Percentiles rank a stretch among this genome's conserved stretches.
phyloP scores from a whole-genome alignment of 2,113 vertebrate genomes.

The Riparia riparia region DNA sequence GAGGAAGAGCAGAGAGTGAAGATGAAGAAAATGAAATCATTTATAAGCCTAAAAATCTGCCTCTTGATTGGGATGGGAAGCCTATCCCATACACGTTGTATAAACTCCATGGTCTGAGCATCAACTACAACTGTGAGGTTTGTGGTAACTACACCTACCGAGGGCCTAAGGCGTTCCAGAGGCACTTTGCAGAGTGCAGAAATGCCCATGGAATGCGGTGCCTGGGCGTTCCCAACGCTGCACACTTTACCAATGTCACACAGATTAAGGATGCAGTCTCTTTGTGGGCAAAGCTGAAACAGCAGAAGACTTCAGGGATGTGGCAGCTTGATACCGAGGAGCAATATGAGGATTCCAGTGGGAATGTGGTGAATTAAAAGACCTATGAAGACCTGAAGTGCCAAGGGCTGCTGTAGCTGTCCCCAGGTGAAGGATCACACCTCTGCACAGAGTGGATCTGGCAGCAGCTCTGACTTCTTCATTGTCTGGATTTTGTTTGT shows the following conservation, averaged over 20 bases:
- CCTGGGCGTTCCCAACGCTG: slow-evolving; percentile 95
- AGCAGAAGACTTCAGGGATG: slow-evolving; percentile 92
- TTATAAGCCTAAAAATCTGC: slow-evolving; percentile 98
- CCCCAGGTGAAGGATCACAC: neutral
- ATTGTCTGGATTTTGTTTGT: slow-evolving; percentile 45
- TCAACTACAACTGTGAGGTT: slow-evolving; percentile 99
- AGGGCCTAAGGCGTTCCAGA: slow-evolving; percentile 96
- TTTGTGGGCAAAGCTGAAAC: slow-evolving; percentile 96
- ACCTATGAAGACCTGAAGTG: slow-evolving; percentile 96
- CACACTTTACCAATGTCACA: slow-evolving; percentile 96
- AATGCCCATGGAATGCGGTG: slow-evolving; percentile 96
- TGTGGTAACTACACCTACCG: slow-evolving; percentile 97
- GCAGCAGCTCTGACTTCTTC: neutral
- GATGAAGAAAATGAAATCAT: slow-evolving; percentile 98
- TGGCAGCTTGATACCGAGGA: slow-evolving; percentile 99
- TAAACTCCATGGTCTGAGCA: slow-evolving; percentile 94
- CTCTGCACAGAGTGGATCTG: neutral
- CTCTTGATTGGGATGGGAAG: slow-evolving; percentile 97
- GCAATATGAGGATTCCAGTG: slow-evolving; percentile 96
- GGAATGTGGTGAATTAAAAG: slow-evolving; percentile 98
- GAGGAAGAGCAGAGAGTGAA: slow-evolving; percentile 97
- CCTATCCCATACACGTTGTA: slow-evolving; percentile 96
- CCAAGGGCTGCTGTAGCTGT: slow-evolving; percentile 89
- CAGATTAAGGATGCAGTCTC: slow-evolving; percentile 97
- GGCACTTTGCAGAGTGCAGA: slow-evolving; percentile 94